These are phyloP conservation scores for Eonycteris spelaea DNA, from an alignment of 2,113 vertebrate species.

Conservation along the genomic window DNA sequence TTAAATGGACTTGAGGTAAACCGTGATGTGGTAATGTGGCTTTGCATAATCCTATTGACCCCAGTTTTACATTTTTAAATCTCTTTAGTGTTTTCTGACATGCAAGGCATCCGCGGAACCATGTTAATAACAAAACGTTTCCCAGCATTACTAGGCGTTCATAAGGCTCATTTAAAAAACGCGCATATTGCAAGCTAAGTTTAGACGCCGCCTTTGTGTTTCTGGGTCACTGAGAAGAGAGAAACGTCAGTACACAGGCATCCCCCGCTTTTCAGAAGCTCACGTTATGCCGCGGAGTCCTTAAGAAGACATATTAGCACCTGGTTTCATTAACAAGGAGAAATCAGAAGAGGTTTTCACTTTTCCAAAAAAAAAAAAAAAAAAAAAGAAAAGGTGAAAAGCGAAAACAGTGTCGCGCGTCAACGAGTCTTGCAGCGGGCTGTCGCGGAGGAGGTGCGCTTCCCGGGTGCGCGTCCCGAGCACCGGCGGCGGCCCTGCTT, in stretches of 20 bases:
- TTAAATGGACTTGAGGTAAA: not conserved
- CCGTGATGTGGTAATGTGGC: not conserved
- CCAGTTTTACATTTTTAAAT: not conserved
- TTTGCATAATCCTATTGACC: not conserved
- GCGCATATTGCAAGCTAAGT: not conserved
- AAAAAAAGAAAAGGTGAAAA: not conserved
- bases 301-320: not conserved
- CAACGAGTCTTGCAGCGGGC: not conserved
- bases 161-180: not conserved
- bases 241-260: not conserved
- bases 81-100: not conserved
- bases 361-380: not conserved
- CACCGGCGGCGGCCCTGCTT: too few species aligned
- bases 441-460: too few species aligned
- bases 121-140: not conserved
- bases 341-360: not conserved
- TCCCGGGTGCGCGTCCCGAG: too few species aligned
- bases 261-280: not conserved
- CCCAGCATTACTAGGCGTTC: not conserved
- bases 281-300: accelerated
- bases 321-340: not conserved
- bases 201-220: not conserved
- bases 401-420: not conserved
- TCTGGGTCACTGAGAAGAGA: not conserved
- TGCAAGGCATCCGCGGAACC: not conserved